Conservation (phyloP, 2,113 vertebrate genomes). For the Megaleporinus macrocephalus region DNA sequence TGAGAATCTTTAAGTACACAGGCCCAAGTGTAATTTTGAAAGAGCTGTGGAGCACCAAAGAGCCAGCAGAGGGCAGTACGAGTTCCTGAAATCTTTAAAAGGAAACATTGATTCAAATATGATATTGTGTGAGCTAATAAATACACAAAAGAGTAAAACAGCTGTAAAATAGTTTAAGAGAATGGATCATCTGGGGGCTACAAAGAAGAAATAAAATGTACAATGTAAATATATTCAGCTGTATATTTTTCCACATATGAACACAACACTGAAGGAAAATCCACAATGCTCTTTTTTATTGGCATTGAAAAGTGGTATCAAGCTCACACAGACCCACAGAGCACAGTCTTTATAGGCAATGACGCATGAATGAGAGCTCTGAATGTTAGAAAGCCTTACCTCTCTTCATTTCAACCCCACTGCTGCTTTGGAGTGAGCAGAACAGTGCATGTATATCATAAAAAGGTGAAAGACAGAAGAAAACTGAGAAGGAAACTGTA, state of each 20-base stretch:
- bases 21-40: background rate
- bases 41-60: background rate
- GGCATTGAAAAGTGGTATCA: constrained; percentile 13
- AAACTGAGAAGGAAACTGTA: background rate
- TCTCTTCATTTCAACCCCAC: background rate
- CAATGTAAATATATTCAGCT: background rate
- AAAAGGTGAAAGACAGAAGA: background rate
- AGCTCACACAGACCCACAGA: background rate
- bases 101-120: background rate
- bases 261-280: constrained; percentile 21
- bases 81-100: background rate
- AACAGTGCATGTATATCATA: background rate
- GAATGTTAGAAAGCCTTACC: no score
- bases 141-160: background rate
- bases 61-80: constrained; percentile 21
- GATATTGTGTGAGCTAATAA: background rate
- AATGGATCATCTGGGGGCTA: background rate
- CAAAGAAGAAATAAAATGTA: background rate
- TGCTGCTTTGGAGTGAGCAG: background rate
- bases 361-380: background rate
- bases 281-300: constrained; percentile 39
- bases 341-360: background rate
- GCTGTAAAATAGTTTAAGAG: background rate
- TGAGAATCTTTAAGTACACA: no score
- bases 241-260: constrained; percentile 18